phyloP scores from a whole-genome alignment of 2,113 vertebrate species.

The Platanista minor region DNA sequence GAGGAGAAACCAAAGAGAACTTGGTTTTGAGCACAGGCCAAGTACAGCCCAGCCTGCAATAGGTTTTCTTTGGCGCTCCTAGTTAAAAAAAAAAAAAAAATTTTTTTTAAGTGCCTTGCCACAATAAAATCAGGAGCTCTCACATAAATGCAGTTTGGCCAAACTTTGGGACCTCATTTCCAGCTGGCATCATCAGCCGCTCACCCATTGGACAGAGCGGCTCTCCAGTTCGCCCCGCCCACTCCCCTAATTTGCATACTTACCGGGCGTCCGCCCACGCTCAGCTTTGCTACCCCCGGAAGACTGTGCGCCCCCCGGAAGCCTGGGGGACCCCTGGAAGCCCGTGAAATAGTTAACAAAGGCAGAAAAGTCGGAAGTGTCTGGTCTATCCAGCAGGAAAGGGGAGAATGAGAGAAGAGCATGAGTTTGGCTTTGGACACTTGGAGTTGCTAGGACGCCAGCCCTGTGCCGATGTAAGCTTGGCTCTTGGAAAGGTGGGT shows the following conservation, averaged over 20 bases:
- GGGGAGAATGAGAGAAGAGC: rapidly evolving
- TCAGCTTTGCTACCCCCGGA: too few relatives aligned
- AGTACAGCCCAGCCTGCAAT: too few relatives aligned
- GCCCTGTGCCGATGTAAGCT: rapidly evolving
- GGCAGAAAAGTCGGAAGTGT: rapidly evolving
- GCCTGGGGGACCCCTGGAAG: background rate
- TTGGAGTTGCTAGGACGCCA: background rate
- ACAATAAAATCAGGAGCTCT: background rate
- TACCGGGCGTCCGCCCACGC: too few relatives aligned
- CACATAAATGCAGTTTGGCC: background rate
- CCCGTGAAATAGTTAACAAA: background rate
- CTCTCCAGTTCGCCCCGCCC: too few relatives aligned
- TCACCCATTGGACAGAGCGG: rapidly evolving
- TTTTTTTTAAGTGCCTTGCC: background rate
- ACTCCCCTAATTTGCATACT: too few relatives aligned
- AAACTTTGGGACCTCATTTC: background rate
- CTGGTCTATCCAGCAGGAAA: too few relatives aligned
- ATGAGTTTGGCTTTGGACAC: rapidly evolving
- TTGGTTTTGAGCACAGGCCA: background rate
- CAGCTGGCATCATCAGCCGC: background rate
- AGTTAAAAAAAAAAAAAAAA: background rate
- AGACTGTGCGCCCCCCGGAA: background rate
- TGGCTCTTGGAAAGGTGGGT: background rate
- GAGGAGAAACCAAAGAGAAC: background rate
- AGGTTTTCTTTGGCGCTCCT: background rate